Evolutionary conservation across 2,113 vertebrate species (phyloP), one percentile per base, ranked within the genome.

Genomic region (Dermatemys mawii): DNA sequence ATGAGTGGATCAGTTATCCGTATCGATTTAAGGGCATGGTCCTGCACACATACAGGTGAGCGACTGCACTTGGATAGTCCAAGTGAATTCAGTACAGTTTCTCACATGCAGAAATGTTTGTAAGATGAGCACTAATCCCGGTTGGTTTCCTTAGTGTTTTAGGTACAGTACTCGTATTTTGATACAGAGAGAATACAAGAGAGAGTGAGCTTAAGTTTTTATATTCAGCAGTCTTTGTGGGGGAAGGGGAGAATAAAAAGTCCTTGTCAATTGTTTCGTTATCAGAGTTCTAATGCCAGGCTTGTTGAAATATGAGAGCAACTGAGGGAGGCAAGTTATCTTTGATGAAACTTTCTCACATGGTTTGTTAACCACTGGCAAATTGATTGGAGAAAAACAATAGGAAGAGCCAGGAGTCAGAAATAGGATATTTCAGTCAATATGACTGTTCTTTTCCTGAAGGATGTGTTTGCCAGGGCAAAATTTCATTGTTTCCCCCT

Each of bases 271-370:
- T 75, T 86, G 48, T 82, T 92, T 76, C 78, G n/a, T 80, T 82
- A 73, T 26, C 24, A 3, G 4, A 8, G 35, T 84, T 63, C 79
- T 87, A 50, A 86, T 94, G 50, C 80, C 49, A 84, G 63, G 67
- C 48, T 32, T 57, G 76, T 88, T 92, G 94, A 96, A 95, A 91
- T 81, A 41, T 26, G 73, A 96, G 90, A 67, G 79, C 0, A 1
- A 73, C 51, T 2, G 8, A 91, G 90, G n/a, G 89, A 78, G 84
- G 46, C 79, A 63, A 76, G 93, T 94, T 95, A 55, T 21, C 87
- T 91, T 85, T 57, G 50, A 90, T 95, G 89, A 97, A 88, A 91
- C 48, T 38, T 50, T 93, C 92, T 95, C 75, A 73, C 54, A 93
- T 95, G 93, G 84, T 92, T 96, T 97, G n/a, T n/a, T n/a, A 94